phyloP scores from a whole-genome alignment of 2,888 invertebrate genomes.

The Calameuta idolon region DNA sequence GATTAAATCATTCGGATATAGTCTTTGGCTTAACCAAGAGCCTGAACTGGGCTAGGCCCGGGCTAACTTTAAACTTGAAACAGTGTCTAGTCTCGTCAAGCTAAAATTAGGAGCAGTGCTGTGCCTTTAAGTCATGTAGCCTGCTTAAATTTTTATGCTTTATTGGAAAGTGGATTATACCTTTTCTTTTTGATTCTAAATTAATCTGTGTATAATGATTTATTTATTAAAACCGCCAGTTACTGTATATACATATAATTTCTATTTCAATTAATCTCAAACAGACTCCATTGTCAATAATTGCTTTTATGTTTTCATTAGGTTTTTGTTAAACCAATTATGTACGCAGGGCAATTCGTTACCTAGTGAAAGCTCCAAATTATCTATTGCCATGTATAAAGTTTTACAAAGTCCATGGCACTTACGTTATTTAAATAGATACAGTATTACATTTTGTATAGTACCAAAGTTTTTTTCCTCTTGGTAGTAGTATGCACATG shows the following conservation, averaged over 20 bases:
- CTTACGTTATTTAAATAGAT: neutral
- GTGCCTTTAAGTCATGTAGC: constrained; percentile 52
- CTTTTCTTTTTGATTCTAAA: neutral
- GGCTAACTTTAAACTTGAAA: constrained; percentile 65
- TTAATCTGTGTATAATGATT: neutral
- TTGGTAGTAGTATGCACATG: neutral
- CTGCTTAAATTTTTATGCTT: constrained; percentile 38
- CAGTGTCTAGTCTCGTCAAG: constrained; percentile 57
- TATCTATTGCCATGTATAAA: neutral
- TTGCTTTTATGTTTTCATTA: neutral
- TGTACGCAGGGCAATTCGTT: neutral
- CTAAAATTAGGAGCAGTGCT: constrained; percentile 62
- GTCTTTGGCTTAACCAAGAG: constrained; percentile 36
- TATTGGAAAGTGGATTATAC: neutral
- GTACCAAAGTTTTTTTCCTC: neutral
- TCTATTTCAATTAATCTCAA: neutral
- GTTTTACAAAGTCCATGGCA: neutral
- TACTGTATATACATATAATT: neutral
- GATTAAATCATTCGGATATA: constrained; percentile 32
- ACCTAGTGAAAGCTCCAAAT: neutral
- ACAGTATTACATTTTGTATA: neutral
- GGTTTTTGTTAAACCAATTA: neutral
- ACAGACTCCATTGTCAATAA: neutral
- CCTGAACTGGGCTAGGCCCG: constrained; percentile 55
- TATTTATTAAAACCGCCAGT: neutral